phyloP scores from a whole-genome alignment of 1,140 invertebrate species.

The Parapsyche elsis region DNA sequence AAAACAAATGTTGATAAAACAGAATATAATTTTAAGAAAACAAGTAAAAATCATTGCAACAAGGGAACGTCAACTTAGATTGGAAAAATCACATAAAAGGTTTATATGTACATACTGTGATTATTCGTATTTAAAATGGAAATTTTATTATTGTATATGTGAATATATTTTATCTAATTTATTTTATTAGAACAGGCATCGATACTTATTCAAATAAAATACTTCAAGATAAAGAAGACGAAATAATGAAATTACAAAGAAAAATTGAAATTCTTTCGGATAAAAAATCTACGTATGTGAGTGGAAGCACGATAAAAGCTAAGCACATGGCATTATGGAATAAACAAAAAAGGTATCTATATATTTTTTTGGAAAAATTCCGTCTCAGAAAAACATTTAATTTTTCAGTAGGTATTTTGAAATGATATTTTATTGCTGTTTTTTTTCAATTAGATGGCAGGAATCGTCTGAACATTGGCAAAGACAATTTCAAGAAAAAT shows the following conservation, averaged over 20 bases:
- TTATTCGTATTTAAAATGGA: neutral
- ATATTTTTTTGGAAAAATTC: slow-evolving; percentile 4
- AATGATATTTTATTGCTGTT: neutral
- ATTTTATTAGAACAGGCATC: neutral
- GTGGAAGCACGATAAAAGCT: slow-evolving; percentile 31
- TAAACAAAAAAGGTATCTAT: slow-evolving; percentile 64
- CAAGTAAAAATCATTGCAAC: slow-evolving; percentile 64
- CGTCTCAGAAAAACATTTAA: no score
- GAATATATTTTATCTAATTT: neutral
- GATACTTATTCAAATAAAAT: neutral
- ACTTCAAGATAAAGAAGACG: slow-evolving; percentile 19
- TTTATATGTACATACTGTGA: slow-evolving; percentile 52
- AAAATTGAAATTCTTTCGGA: slow-evolving; percentile 51
- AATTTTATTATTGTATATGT: no score
- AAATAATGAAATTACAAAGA: slow-evolving; percentile 31
- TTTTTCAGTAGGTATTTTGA: slow-evolving; percentile 9
- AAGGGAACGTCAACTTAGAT: slow-evolving; percentile 60
- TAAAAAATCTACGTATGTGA: slow-evolving; percentile 22
- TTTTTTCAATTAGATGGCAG: slow-evolving; percentile 59
- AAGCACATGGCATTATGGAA: slow-evolving; percentile 63
- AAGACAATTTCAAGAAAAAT: slow-evolving; percentile 63
- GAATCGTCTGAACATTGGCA: slow-evolving; percentile 65
- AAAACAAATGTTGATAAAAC: slow-evolving; percentile 64
- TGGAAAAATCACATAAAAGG: slow-evolving; percentile 65
- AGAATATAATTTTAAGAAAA: slow-evolving; percentile 63